Percentiles rank a stretch among this genome's conserved stretches.
phyloP scores from a whole-genome alignment of 2,888 invertebrate species.

The Philaethria dido region DNA sequence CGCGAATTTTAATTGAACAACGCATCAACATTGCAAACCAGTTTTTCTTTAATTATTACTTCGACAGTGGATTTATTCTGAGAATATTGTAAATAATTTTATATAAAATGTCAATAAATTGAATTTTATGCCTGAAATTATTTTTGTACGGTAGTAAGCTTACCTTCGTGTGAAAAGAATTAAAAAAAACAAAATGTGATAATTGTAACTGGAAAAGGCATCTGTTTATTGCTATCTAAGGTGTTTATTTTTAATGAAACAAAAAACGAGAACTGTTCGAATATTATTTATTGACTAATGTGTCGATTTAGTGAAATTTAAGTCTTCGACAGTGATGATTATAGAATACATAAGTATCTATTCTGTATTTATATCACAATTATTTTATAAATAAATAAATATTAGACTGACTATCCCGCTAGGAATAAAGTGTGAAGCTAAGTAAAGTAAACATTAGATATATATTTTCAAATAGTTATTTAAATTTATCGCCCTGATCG shows the following conservation, averaged over 20 bases:
- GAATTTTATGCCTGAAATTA: conserved; percentile 13
- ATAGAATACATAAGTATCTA: too few relatives aligned
- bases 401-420: too few relatives aligned
- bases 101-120: conserved; percentile 16
- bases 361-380: too few relatives aligned
- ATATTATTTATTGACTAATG: not conserved
- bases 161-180: not conserved
- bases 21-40: conserved; percentile 20
- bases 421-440: too few relatives aligned
- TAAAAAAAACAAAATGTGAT: not conserved
- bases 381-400: too few relatives aligned
- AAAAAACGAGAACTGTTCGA: not conserved
- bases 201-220: not conserved
- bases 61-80: conserved; percentile 19
- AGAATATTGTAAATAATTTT: conserved; percentile 4
- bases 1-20: conserved; percentile 34
- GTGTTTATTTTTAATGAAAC: conserved; percentile 4
- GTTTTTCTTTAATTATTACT: conserved; percentile 21
- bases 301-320: not conserved
- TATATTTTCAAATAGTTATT: too few relatives aligned
- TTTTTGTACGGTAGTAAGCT: not conserved
- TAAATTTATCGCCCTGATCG: too few relatives aligned
- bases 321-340: too few relatives aligned
- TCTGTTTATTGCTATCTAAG: not conserved
- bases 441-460: too few relatives aligned